Conservation (phyloP, 1,140 invertebrate species). For the Drosophila ironensis region DNA sequence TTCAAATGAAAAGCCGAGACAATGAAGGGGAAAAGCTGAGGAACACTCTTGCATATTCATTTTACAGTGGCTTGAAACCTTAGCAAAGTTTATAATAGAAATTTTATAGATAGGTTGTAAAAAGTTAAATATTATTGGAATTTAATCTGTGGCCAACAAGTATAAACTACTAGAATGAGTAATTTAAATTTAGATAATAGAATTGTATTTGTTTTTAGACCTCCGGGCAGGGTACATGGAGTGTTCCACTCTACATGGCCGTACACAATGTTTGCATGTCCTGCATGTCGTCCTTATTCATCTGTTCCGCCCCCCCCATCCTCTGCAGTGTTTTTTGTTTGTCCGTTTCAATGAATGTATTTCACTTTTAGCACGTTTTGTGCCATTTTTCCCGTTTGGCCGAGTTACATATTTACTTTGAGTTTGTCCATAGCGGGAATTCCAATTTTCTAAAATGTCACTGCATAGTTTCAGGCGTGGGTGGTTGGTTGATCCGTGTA, state of each 20-base stretch:
- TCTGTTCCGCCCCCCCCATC: slow-evolving; percentile 5
- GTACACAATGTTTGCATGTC: slow-evolving; percentile 41
- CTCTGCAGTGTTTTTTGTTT: slow-evolving; percentile 15
- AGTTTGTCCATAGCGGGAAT: slow-evolving; percentile 48
- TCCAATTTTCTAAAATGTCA: slow-evolving; percentile 76
- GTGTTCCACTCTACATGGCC: background rate
- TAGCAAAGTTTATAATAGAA: background rate
- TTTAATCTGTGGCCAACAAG: too few species aligned
- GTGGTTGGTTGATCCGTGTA: slow-evolving; percentile 6
- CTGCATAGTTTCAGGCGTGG: slow-evolving; percentile 63
- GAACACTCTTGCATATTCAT: slow-evolving; percentile 18
- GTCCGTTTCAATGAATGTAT: slow-evolving; percentile 40
- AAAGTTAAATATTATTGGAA: too few species aligned
- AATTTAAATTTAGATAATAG: too few species aligned
- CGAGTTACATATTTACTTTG: slow-evolving; percentile 67
- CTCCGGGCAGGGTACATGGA: background rate
- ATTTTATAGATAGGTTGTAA: too few species aligned
- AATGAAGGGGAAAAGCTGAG: slow-evolving; percentile 14
- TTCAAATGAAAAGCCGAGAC: slow-evolving; percentile 18
- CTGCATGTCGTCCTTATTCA: slow-evolving; percentile 34
- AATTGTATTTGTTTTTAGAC: too few species aligned
- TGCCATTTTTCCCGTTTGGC: slow-evolving; percentile 62
- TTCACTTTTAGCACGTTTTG: slow-evolving; percentile 56
- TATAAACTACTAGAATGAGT: too few species aligned
- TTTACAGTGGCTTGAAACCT: background rate